Conservation (phyloP, 2,797 vertebrate genomes). For the Falco peregrinus region DNA sequence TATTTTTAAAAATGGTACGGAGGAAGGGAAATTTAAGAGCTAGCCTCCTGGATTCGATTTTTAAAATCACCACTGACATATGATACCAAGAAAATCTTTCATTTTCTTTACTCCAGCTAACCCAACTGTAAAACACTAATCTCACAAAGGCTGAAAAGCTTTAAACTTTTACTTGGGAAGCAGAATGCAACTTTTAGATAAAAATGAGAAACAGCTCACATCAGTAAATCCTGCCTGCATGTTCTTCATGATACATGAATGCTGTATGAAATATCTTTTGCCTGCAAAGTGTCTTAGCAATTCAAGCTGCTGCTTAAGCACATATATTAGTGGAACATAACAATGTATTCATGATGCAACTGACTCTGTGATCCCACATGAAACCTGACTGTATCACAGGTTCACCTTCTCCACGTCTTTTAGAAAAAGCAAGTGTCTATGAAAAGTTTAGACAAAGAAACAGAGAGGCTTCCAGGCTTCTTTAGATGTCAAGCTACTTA, state of each 20-base stretch:
- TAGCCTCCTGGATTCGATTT: not conserved
- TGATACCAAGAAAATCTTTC: not conserved
- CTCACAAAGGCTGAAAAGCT: not conserved
- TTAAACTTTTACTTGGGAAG: not conserved
- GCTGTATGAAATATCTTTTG: not conserved
- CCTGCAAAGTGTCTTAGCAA: not conserved
- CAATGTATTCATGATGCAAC: too few species aligned
- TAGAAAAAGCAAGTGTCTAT: not conserved
- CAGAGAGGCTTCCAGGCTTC: not conserved
- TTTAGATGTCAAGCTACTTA: not conserved
- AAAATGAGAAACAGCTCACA: not conserved
- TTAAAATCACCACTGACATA: not conserved
- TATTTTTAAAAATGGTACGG: too few species aligned
- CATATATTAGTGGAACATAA: fast-evolving
- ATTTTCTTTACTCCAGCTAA: not conserved
- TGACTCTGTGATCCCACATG: not conserved
- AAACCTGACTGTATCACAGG: not conserved
- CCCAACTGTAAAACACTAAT: not conserved
- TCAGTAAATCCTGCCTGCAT: not conserved
- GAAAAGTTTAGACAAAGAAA: not conserved
- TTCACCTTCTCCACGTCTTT: not conserved
- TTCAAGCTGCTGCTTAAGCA: not conserved
- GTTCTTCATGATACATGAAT: fast-evolving
- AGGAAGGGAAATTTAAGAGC: not conserved
- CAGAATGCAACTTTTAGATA: not conserved